Evolutionary conservation across 2,113 vertebrate genomes (phyloP).

Genomic region (Isurus oxyrinchus): DNA sequence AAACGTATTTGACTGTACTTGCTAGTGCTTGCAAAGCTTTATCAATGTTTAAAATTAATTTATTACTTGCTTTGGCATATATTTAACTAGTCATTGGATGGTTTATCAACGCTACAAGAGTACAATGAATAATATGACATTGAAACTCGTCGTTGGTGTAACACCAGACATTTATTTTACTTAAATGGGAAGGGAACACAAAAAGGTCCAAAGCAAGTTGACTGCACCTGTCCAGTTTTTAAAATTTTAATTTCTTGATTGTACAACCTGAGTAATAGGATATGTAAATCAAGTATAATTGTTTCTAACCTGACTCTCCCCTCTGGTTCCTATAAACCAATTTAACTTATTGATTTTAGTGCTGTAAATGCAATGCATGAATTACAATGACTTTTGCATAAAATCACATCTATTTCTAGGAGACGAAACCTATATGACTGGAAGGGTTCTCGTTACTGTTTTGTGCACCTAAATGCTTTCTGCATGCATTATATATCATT

Average conservation of each 20-base stretch:
- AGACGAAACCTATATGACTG: neutral
- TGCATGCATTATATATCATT: neutral
- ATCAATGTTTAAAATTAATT: neutral
- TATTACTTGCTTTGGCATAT: neutral
- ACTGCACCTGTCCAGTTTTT: neutral
- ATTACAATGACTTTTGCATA: neutral
- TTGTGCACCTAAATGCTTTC: neutral
- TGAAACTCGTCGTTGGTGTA: neutral
- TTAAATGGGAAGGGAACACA: neutral
- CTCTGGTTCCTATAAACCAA: neutral
- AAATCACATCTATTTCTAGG: neutral
- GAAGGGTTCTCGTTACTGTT: neutral
- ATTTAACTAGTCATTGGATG: neutral
- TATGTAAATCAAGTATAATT: neutral
- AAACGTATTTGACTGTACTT: neutral
- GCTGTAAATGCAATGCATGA: neutral
- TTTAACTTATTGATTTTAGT: neutral
- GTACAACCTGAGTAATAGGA: neutral
- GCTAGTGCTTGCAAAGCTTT: neutral
- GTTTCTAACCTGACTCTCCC: neutral
- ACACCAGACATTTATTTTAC: neutral
- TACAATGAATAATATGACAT: neutral
- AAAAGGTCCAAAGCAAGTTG: neutral
- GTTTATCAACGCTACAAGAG: neutral
- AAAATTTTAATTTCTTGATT: neutral